Evolutionary conservation across 2,888 invertebrate genomes (phyloP), one percentile per base, ranked within the genome.

Genomic region (Yponomeuta plumbellus): DNA sequence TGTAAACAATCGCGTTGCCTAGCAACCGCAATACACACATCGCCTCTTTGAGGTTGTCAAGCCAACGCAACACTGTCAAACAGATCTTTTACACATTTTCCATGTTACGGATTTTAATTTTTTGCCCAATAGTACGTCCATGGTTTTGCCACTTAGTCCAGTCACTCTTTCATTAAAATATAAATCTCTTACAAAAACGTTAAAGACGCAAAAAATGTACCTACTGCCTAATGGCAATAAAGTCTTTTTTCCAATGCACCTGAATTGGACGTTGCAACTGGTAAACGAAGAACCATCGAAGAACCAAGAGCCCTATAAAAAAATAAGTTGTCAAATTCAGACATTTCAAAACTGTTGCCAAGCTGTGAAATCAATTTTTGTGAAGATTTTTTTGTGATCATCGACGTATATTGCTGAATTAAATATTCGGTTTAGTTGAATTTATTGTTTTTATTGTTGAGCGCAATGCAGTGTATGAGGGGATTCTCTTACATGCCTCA

Each of bases 401-500:
- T 17, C 44, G 17, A 52, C 44, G 13, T 52, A 6, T 52, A 52
- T 52, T 52, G 44, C 44, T 4, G 17, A 17, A 5, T 52, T 13
- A 3, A 52, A 17, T 52, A 52, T 52, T 52, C 4, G 44, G 4
- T 52, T 52, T 52, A 17, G 44, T 13, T 52, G 13, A 52, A 52
- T 17, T 52, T 17, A 17, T 52, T 52, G 44, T 52, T 52, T 17
- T 52, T 17, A 17, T 52, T 52, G 44, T 52, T 52, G 4, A 13
- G 13, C 44, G 17, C 13, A 17, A 52, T 52, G 44, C 44, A 52
- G 44, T 52, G 44, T 5, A 52, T 52, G 44, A 52, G 44, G 5
- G 61, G 65, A 11, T 57, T 65, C 22, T 57, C 65, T 6, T 57
- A 23, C n/a, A 40, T 65, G 34, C 44, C 44, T 52, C 44, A 52